phyloP scores from a whole-genome alignment of 1,140 invertebrate species.

The Drosophila tani region DNA sequence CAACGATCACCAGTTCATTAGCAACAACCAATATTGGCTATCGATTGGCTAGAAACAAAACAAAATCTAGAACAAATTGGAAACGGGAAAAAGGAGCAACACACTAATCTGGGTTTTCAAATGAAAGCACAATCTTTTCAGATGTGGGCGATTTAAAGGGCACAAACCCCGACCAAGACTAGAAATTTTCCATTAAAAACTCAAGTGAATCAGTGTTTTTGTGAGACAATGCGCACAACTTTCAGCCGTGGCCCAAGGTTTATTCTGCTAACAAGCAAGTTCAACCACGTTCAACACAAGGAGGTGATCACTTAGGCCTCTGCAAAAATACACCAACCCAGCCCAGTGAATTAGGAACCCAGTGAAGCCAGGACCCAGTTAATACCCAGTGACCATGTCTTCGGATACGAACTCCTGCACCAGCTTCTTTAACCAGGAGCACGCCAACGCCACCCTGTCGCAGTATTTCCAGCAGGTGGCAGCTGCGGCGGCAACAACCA shows the following conservation, averaged over 20 bases:
- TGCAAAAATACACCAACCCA: not conserved
- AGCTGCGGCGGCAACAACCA: slow-evolving; percentile 54
- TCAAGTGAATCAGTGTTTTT: slow-evolving; percentile 35
- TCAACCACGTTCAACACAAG: slow-evolving; percentile 69
- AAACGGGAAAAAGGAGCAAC: not conserved
- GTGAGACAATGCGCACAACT: slow-evolving; percentile 70
- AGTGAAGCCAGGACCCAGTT: slow-evolving; percentile 38
- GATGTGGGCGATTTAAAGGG: slow-evolving; percentile 32
- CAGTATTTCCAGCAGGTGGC: slow-evolving; percentile 80
- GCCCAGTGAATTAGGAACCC: slow-evolving; percentile 20
- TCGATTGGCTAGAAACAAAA: slow-evolving; percentile 28
- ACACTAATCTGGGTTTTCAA: slow-evolving; percentile 54
- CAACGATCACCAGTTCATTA: slow-evolving; percentile 27
- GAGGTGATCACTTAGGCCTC: slow-evolving; percentile 64
- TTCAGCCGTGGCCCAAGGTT: slow-evolving; percentile 55
- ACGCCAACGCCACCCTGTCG: slow-evolving; percentile 72
- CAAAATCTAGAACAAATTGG: slow-evolving; percentile 5
- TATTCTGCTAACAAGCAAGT: slow-evolving; percentile 63
- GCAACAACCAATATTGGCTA: slow-evolving; percentile 32
- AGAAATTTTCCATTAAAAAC: slow-evolving; percentile 1
- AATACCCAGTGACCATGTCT: slow-evolving; percentile 60
- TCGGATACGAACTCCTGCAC: slow-evolving; percentile 74
- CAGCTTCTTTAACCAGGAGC: slow-evolving; percentile 78
- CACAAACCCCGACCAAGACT: slow-evolving; percentile 1
- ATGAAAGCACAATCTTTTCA: slow-evolving; percentile 54